Base-by-base conservation (phyloP, 2,113 vertebrate species). In the Felis chaus region DNA sequence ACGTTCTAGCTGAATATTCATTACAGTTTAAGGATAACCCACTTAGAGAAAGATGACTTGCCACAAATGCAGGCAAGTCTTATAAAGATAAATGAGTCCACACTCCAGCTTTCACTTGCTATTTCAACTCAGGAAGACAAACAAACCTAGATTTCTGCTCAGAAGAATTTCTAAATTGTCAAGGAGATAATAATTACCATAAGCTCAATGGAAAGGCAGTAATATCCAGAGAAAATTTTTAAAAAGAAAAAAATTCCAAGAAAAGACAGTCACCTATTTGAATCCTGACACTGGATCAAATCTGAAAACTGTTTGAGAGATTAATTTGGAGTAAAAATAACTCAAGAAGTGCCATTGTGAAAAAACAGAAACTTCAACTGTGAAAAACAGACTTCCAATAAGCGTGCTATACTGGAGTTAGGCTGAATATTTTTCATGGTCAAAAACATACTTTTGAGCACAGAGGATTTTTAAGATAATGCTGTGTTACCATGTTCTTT, bases 231-330 rank as follows among this genome's bases (percentile, higher is more conserved):
- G 41, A 66, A 48, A 29, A 18, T 19, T 88, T 87, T 68, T 7
- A 19, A 53, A 68, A 65, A 27, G 8, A 61, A 31, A 90, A 65
- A 57, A 65, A 29, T 25, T 57, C 18, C 33, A 80, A 36, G 39
- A 82, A 92, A n/a, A 85, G 65, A 48, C 7, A n/a, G 29, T 9
- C 39, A 95, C 23, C 4, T 3, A 23, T 93, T 97, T 98, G 97
- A 98, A 98, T 55, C 91, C 21, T 89, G 85, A 97, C 96, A 97
- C 87, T 97, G 97, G 95, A 93, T 50, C 97, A 98, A 92, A 97
- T 98, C 97, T 98, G 97, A 98, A 98, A 98, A 98, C 5, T 41
- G 87, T 93, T 7, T 55, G 80, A 97, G 91, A 97, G 84, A 94
- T 80, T 97, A 94, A 86, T 79, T 88, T 95, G 81, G 76, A n/a